Base-by-base conservation (phyloP, 2,888 invertebrate genomes). In the Beris morrisii region DNA sequence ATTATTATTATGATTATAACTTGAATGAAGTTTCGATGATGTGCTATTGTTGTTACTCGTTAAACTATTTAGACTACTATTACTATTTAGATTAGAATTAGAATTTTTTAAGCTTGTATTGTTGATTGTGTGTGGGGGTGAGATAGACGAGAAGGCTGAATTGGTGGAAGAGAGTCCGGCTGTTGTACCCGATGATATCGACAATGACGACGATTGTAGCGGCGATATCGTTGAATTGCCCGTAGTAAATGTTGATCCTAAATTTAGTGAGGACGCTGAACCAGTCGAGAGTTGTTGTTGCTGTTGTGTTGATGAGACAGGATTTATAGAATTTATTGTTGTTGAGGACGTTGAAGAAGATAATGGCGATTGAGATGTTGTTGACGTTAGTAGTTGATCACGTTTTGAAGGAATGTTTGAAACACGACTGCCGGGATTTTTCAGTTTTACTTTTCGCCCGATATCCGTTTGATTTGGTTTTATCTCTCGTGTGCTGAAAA, bases 391-490 rank as follows among this genome's bases (percentile, higher is more conserved):
- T n/a, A 44, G 44, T 48, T 48, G 55, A 67, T 72, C 72, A 71
- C 71, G 70, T 72, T 72, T 71, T 81, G 71, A 77, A 74, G 68
- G 82, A 80, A 75, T 82, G 70, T 71, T 70, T 67, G 70, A 46
- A 68, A 68, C 79, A 74, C 74, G 72, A 67, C 71, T 73, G 67
- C 71, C 71, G 64, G 72, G 67, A 72, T 83, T 82, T 82, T 88
- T 92, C 79, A 90, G 86, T 81, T 93, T 93, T 72, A 93, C 91
- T 79, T 92, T 92, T 73, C 92, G 86, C 68, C 94, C 93, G 76
- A 95, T 92, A 81, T 93, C 92, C 75, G 90, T 91, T 78, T 92
- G 92, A 82, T 92, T 93, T 73, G 92, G 90, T 82, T 95, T 95
- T 78, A 96, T 95, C 81, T 93, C 95, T 80, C 94, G 89, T 76